phyloP scores from a whole-genome alignment of 2,797 vertebrate species.

The Lerista edwardsae region DNA sequence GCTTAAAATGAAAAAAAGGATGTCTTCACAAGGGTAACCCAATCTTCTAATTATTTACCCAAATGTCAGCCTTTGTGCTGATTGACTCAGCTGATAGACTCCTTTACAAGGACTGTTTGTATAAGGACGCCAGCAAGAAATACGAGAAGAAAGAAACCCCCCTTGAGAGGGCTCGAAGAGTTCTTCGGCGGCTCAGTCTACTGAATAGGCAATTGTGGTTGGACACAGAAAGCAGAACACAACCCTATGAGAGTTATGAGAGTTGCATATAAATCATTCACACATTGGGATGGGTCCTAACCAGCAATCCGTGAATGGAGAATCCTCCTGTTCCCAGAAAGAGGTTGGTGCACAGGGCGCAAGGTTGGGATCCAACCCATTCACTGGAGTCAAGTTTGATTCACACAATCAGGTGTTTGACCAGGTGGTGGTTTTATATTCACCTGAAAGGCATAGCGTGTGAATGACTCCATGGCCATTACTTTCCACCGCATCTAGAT shows the following conservation, averaged over 20 bases:
- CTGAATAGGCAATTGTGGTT: slow-evolving; percentile 26
- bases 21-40: slow-evolving; percentile 2
- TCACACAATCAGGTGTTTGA: neutral
- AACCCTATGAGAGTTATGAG: neutral
- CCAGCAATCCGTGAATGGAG: no score
- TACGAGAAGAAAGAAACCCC: slow-evolving; percentile 17
- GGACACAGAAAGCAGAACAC: neutral
- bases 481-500: neutral
- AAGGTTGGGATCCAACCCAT: neutral
- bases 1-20: neutral
- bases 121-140: slow-evolving; percentile 24
- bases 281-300: no score
- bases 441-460: neutral
- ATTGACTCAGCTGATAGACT: slow-evolving; percentile 26
- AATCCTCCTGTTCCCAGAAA: no score
- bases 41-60: slow-evolving; percentile 33
- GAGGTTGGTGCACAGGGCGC: no score
- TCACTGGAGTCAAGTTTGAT: neutral
- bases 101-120: slow-evolving; percentile 26
- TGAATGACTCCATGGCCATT: neutral
- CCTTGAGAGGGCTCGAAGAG: slow-evolving; percentile 7
- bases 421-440: neutral
- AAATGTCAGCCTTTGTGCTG: slow-evolving; percentile 18
- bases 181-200: slow-evolving; percentile 15
- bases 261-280: neutral